phyloP scores from a whole-genome alignment of 2,888 invertebrate species.

The Amorpha juglandis region DNA sequence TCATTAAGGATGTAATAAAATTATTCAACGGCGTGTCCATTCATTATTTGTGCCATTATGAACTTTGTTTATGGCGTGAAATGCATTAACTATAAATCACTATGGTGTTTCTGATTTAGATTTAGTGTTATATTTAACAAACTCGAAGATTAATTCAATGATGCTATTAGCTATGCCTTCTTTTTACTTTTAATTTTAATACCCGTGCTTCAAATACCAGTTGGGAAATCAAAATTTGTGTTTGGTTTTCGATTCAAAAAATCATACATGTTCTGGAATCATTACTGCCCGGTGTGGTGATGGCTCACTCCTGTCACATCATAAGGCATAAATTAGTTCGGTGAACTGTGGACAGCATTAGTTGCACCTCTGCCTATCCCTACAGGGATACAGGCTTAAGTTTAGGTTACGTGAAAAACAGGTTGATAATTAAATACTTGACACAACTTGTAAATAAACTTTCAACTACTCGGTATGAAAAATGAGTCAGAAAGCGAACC shows the following conservation, averaged over 20 bases:
- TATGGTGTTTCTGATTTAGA: background rate
- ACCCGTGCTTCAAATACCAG: no score
- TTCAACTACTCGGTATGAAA: conserved; percentile 44
- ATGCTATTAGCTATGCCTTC: background rate
- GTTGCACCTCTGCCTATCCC: no score
- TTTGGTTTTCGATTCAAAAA: no score
- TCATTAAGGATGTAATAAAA: conserved; percentile 1
- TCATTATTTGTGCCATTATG: background rate
- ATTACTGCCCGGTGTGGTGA: no score
- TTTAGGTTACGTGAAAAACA: no score
- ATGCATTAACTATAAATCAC: conserved; percentile 16
- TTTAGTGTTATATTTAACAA: background rate
- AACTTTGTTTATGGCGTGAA: conserved; percentile 14
- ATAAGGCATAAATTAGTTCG: no score
- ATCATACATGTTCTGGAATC: no score
- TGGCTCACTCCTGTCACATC: no score
- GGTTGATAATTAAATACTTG: background rate
- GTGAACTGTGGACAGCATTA: no score
- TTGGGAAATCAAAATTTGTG: no score
- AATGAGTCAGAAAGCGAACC: conserved; percentile 46
- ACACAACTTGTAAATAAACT: conserved; percentile 35
- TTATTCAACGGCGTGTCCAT: conserved; percentile 3
- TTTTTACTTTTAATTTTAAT: no score
- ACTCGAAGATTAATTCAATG: background rate
- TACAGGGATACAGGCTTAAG: no score